Evolutionary conservation across 2,113 vertebrate genomes (phyloP).

Genomic region (Scomber japonicus): DNA sequence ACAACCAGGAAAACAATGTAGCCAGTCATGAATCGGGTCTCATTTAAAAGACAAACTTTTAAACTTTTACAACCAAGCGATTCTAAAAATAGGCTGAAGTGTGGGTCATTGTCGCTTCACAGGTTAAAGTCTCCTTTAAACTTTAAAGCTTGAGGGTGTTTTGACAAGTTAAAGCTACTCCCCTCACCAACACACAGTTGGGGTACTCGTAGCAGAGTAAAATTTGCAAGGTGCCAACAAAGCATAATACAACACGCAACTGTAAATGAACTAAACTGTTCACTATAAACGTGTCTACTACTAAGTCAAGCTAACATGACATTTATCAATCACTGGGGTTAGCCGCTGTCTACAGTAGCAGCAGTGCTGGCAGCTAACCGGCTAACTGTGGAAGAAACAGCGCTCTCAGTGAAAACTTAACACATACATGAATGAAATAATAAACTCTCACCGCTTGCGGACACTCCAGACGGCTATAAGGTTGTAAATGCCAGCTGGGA

Average conservation of each 20-base stretch:
- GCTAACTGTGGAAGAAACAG: neutral
- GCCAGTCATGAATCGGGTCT: too few species aligned
- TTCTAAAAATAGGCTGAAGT: too few species aligned
- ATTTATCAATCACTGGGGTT: neutral
- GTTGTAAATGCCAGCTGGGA: conserved; percentile 14
- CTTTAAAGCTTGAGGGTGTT: neutral
- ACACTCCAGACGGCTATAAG: neutral
- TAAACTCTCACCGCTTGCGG: conserved; percentile 51
- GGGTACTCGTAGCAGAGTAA: neutral
- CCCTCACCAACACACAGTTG: neutral
- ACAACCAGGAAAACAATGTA: too few species aligned
- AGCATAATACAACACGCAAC: neutral
- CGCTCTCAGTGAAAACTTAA: neutral
- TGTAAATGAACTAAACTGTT: neutral
- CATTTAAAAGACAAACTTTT: too few species aligned
- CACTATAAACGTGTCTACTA: neutral
- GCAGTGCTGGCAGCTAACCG: neutral
- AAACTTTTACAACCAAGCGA: too few species aligned
- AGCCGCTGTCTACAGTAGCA: neutral
- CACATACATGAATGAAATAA: neutral
- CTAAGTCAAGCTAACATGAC: neutral
- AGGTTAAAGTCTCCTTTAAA: neutral
- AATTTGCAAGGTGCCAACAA: neutral
- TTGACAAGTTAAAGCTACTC: neutral
- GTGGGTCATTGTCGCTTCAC: too few species aligned